Evolutionary conservation across 2,797 vertebrate genomes (phyloP).

Genomic region (Acestrorhynchus altus): DNA sequence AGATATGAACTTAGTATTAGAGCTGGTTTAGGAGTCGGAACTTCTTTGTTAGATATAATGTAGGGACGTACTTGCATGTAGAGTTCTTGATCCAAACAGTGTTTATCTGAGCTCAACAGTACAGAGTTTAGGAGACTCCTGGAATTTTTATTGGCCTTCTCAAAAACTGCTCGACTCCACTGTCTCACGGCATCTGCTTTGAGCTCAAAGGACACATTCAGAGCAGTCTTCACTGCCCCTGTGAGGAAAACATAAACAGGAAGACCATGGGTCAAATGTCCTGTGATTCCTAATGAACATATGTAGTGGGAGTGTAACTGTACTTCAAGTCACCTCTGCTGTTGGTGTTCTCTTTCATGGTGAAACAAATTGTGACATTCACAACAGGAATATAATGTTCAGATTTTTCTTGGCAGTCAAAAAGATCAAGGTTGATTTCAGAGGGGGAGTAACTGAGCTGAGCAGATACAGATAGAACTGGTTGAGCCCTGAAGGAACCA

Average conservation of each 20-base stretch:
- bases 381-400: rapidly evolving
- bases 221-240: background rate
- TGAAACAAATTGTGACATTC: constrained; percentile 41
- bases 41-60: background rate
- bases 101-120: background rate
- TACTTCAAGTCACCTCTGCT: constrained; percentile 33
- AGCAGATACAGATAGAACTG: constrained; percentile 49
- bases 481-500: constrained; percentile 37
- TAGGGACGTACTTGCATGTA: constrained; percentile 35
- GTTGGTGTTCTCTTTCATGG: constrained; percentile 17
- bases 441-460: constrained; percentile 49
- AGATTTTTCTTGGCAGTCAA: background rate
- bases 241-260: background rate
- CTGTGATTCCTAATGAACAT: too few species aligned
- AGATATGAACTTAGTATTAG: background rate
- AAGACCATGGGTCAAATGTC: background rate
- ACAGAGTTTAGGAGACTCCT: background rate
- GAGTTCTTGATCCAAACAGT: constrained; percentile 24
- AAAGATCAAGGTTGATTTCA: constrained; percentile 29
- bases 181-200: constrained; percentile 14
- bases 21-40: background rate
- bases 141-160: rapidly evolving
- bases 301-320: background rate
- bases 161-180: constrained; percentile 34
- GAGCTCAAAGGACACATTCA: constrained; percentile 29